A percentile compares a stretch with the other conserved stretches of the same genome.
phyloP scores from a whole-genome alignment of 2,797 vertebrate genomes.

The Coluber constrictor region DNA sequence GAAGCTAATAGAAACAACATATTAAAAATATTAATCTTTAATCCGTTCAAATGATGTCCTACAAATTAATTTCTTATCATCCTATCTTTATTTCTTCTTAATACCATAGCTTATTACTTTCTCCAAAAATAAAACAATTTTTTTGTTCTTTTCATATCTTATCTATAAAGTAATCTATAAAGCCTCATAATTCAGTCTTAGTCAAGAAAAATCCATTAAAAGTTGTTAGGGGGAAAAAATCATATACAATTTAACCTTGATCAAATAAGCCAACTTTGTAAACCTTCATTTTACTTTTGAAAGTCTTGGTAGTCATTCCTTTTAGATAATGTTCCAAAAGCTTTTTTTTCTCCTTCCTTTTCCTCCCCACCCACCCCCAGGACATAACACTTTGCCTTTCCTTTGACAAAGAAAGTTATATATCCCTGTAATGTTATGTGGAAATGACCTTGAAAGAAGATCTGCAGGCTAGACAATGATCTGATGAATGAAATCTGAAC shows the following conservation, averaged over 20 bases:
- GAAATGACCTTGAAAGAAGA: not conserved
- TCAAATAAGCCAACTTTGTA: not conserved
- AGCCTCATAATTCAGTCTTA: not conserved
- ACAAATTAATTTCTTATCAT: not conserved
- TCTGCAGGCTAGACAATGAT: not conserved
- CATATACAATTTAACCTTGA: not conserved
- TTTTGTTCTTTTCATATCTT: not conserved
- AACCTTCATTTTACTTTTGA: not conserved
- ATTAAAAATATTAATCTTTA: not conserved
- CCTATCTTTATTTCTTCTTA: not conserved
- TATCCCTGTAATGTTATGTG: not conserved
- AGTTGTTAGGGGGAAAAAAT: not conserved
- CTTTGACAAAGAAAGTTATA: not conserved
- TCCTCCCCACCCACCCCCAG: not conserved
- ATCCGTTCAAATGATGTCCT: not conserved
- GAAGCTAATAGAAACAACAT: not conserved
- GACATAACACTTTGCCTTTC: not conserved
- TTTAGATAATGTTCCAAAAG: not conserved
- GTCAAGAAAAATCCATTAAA: not conserved
- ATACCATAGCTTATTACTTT: not conserved
- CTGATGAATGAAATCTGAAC: not conserved
- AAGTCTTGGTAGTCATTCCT: not conserved
- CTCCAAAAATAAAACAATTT: not conserved
- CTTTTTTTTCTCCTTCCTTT: not conserved
- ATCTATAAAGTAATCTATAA: not conserved